Conservation (phyloP, 2,888 invertebrate species). For the Rhagophthalmus giganteus region DNA sequence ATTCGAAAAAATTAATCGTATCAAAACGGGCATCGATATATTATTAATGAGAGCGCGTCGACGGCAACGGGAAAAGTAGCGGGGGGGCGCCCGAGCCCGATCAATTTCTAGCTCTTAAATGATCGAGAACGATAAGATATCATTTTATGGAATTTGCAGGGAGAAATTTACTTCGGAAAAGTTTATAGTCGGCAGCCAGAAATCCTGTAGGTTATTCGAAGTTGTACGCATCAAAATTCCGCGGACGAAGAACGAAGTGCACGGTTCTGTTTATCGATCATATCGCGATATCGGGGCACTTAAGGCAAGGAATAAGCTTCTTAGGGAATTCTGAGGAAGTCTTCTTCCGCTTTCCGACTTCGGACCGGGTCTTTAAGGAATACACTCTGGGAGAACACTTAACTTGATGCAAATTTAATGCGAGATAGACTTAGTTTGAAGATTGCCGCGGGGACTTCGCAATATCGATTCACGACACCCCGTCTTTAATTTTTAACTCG, state of each 20-base stretch:
- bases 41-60: no score
- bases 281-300: constrained; percentile 54
- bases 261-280: constrained; percentile 52
- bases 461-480: constrained; percentile 36
- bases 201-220: constrained; percentile 17
- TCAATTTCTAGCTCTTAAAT: background rate
- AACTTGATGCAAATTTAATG: constrained; percentile 59
- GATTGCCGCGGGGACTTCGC: constrained; percentile 38
- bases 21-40: no score
- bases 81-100: no score
- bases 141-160: background rate
- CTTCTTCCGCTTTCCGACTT: constrained; percentile 47
- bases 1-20: no score
- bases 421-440: constrained; percentile 45
- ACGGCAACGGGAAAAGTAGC: no score
- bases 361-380: constrained; percentile 46
- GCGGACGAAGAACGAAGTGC: constrained; percentile 29
- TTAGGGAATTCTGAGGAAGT: constrained; percentile 54
- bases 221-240: constrained; percentile 30
- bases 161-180: constrained; percentile 5
- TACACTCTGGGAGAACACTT: constrained; percentile 50
- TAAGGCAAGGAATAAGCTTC: constrained; percentile 54
- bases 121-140: background rate
- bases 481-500: constrained; percentile 36
- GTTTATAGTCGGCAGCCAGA: constrained; percentile 5